Conservation (phyloP, 1,140 invertebrate species). For the Drosophila jambulina region DNA sequence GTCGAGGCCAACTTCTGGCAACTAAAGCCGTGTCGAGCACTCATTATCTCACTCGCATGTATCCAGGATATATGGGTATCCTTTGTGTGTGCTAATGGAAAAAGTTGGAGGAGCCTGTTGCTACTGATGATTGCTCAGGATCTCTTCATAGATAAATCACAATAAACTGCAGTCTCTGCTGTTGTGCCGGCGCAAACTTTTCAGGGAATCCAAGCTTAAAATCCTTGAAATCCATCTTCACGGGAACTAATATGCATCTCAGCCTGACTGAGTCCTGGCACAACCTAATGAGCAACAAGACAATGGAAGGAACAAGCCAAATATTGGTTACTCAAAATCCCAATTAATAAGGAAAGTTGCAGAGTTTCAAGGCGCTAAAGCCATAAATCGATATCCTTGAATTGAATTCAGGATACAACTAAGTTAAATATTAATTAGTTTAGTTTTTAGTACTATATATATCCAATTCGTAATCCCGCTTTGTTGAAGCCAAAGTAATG, state of each 20-base stretch:
- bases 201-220: not conserved
- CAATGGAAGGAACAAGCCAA: not conserved
- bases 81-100: constrained; percentile 64
- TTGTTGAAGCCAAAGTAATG: constrained; percentile 66
- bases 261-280: not conserved
- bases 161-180: constrained; percentile 53
- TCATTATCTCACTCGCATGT: constrained; percentile 44
- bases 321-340: not conserved
- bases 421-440: not conserved
- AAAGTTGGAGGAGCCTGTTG: constrained; percentile 62
- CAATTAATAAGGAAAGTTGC: not conserved
- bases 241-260: not conserved
- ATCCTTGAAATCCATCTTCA: not conserved
- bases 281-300: not conserved
- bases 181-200: constrained; percentile 20
- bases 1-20: constrained; percentile 27
- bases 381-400: not conserved
- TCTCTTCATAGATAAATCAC: constrained; percentile 51
- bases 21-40: constrained; percentile 34
- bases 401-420: not conserved
- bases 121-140: constrained; percentile 18
- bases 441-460: too few relatives aligned
- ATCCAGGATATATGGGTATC: constrained; percentile 1
- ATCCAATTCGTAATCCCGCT: not conserved
- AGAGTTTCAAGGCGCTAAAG: not conserved